Evolutionary conservation across 2,888 invertebrate genomes (phyloP).

Genomic region (Nowickia ferox): DNA sequence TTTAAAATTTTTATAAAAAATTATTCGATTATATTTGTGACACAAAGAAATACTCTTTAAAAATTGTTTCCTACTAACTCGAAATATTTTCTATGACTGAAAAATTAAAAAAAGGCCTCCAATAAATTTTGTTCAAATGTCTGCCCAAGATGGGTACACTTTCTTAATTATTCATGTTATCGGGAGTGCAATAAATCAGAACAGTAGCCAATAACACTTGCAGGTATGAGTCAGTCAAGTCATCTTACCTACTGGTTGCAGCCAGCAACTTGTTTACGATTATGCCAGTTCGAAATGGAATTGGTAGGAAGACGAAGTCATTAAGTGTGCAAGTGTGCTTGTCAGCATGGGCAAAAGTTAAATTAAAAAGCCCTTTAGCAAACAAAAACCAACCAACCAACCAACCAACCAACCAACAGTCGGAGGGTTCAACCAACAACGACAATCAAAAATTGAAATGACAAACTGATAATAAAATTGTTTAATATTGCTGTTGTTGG

Average conservation of each 20-base stretch:
- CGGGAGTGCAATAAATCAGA: conserved; percentile 34
- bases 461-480: conserved; percentile 22
- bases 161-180: conserved; percentile 11
- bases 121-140: too few relatives aligned
- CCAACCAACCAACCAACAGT: background rate
- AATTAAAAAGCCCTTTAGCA: conserved; percentile 57
- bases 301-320: conserved; percentile 9
- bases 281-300: conserved; percentile 3
- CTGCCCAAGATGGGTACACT: background rate
- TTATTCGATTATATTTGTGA: too few relatives aligned
- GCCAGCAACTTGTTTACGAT: conserved; percentile 11
- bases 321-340: background rate
- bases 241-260: conserved; percentile 12
- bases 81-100: too few relatives aligned
- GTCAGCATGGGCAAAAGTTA: conserved; percentile 15
- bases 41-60: too few relatives aligned
- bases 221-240: background rate
- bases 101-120: too few relatives aligned
- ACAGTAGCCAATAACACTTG: conserved; percentile 24
- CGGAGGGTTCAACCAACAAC: background rate
- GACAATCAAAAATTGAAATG: conserved; percentile 23
- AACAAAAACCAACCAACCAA: background rate
- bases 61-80: too few relatives aligned
- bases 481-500: background rate
- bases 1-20: too few relatives aligned